Base-by-base conservation (phyloP, 2,113 vertebrate genomes). In the Numida meleagris region DNA sequence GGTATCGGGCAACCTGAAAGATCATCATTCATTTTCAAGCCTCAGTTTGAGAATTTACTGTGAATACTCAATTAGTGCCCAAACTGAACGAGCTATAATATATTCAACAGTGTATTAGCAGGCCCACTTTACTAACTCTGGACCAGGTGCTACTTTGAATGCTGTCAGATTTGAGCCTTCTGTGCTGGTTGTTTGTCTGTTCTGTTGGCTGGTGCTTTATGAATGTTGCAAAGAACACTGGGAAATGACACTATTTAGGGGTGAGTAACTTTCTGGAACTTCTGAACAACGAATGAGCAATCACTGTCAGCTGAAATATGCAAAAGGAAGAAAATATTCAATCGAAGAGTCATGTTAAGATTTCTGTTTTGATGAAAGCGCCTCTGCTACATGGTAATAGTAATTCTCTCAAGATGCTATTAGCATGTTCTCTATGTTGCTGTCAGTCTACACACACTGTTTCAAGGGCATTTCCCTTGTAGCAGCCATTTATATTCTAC, bases 401-500 rank as follows among this genome's bases (percentile, higher is more conserved):
- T 40, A 88, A 82, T 73, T 88, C 50, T 91, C 70, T 51, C 53
- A 93, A 89, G 87, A 85, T 17, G 40, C 31, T 92, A 77, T 92
- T 94, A 92, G 58, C 31, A 61, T 45, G 36, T 63, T 33, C 57
- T 68, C 45, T 57, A 58, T 79, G 36, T 33, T 79, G 50, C 84
- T 88, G 31, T 74, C 83, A 81, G 53, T 79, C 65, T 81, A 40
- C 38, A 93, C 58, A 58, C 67, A 51, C 55, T 76, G 23, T 48
- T 97, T 72, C 88, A 92, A 93, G 86, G 72, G 68, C 82, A 89
- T 86, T 91, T 94, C 50, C 57, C 51, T 84, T 33, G 24, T 18
- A 75, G 67, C 55, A 67, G 50, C 72, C 91, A 43, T 61, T 95
- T 88, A 73, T 81, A 46, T 40, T 82, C 55, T 51, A 79, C 77